These are phyloP conservation scores for Etheostoma cragini DNA, from an alignment of 2,113 vertebrate species.

Conservation along the genomic window DNA sequence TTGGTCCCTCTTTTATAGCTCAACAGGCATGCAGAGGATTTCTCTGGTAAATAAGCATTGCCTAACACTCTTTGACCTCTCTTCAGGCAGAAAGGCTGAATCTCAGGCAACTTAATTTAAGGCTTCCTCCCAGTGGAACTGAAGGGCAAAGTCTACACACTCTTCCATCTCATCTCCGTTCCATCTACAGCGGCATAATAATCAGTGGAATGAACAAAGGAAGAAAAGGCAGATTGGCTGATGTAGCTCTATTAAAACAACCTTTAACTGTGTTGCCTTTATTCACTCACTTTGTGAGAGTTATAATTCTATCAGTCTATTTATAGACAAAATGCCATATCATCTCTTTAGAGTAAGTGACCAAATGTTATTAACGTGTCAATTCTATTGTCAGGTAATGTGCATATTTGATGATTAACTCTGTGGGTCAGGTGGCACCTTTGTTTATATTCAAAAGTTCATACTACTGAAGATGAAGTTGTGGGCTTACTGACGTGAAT, in stretches of 20 bases:
- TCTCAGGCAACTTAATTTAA: slow-evolving; percentile 68
- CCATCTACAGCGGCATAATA: slow-evolving; percentile 47
- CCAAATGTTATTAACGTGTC: slow-evolving; percentile 21
- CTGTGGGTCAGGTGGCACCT: background rate
- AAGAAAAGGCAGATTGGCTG: slow-evolving; percentile 27
- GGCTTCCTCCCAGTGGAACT: slow-evolving; percentile 58
- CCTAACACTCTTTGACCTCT: slow-evolving; percentile 66
- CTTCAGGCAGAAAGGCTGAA: slow-evolving; percentile 56
- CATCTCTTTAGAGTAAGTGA: slow-evolving; percentile 4
- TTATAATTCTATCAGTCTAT: slow-evolving; percentile 43
- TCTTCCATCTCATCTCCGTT: slow-evolving; percentile 48
- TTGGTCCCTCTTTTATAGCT: slow-evolving; percentile 20
- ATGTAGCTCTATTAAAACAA: slow-evolving; percentile 46
- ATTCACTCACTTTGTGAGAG: slow-evolving; percentile 42
- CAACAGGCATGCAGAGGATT: slow-evolving; percentile 26
- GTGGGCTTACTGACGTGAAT: background rate
- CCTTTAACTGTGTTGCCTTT: slow-evolving; percentile 44
- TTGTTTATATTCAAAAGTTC: background rate
- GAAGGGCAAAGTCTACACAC: slow-evolving; percentile 58
- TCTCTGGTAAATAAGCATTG: slow-evolving; percentile 46
- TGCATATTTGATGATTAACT: slow-evolving; percentile 33
- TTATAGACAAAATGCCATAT: slow-evolving; percentile 39
- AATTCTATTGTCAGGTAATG: slow-evolving; percentile 27
- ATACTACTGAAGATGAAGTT: background rate
- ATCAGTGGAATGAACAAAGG: slow-evolving; percentile 54